Evolutionary conservation across 1,140 invertebrate genomes (phyloP).

Genomic region (Pteromalus puparum): DNA sequence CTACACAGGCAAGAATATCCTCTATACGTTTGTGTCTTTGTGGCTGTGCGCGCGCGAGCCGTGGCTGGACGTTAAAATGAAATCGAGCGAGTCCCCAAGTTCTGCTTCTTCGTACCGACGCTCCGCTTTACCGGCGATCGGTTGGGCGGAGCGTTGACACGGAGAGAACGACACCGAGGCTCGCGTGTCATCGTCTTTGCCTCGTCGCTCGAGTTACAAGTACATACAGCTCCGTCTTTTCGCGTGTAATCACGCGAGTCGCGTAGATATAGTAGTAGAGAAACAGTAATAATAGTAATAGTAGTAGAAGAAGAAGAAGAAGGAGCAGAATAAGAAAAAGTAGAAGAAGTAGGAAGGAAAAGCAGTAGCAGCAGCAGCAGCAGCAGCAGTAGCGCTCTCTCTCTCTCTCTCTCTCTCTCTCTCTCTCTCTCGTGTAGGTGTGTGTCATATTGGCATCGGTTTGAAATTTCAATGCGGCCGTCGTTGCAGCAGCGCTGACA

Average conservation of each 20-base stretch:
- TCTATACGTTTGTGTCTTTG: background rate
- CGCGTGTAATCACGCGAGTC: background rate
- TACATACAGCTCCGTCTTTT: slow-evolving; percentile 6
- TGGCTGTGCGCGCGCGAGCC: background rate
- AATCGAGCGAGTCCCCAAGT: background rate
- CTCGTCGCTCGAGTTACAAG: background rate
- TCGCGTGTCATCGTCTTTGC: background rate
- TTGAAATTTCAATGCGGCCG: background rate
- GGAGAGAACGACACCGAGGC: background rate
- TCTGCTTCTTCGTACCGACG: background rate
- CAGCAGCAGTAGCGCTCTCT: no score
- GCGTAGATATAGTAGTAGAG: background rate
- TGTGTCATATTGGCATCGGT: background rate
- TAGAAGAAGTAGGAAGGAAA: slow-evolving; percentile 31
- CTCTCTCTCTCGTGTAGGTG: background rate
- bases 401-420: no score
- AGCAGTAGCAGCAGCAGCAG: background rate
- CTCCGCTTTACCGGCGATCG: background rate
- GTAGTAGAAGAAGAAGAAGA: background rate
- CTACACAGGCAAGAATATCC: background rate
- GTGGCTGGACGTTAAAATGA: no score
- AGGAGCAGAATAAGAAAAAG: background rate
- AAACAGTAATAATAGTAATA: background rate
- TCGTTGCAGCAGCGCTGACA: background rate
- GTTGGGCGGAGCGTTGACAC: no score